phyloP scores from a whole-genome alignment of 1,140 invertebrate species.

The Caenorhabditis latens region DNA sequence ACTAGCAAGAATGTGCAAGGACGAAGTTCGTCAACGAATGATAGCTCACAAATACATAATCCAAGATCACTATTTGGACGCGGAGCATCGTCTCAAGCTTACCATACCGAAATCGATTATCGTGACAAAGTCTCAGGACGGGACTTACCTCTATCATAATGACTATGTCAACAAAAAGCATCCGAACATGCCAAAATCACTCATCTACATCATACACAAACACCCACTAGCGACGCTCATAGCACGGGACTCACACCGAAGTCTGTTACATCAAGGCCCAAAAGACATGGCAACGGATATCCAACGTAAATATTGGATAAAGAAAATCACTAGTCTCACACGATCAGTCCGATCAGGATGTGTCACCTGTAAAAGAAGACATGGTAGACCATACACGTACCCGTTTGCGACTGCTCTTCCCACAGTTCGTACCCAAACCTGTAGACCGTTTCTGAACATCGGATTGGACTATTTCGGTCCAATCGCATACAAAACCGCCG shows the following conservation, averaged over 20 bases:
- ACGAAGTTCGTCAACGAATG: neutral
- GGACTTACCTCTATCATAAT: neutral
- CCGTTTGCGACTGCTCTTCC: slow-evolving; percentile 17
- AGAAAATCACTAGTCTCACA: too few species aligned
- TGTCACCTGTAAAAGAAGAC: neutral
- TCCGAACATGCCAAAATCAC: neutral
- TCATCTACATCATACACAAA: neutral
- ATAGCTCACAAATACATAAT: neutral
- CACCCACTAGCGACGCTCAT: neutral
- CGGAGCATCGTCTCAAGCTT: too few species aligned
- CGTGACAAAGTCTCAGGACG: neutral
- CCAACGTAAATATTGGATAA: neutral
- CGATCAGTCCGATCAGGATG: neutral
- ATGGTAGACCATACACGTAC: slow-evolving; percentile 8
- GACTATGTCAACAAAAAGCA: slow-evolving; percentile 1
- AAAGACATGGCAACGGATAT: neutral
- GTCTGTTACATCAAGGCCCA: neutral
- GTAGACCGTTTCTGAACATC: slow-evolving; percentile 28
- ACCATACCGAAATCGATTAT: too few species aligned
- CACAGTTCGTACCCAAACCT: neutral
- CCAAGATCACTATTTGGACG: neutral
- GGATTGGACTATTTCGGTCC: slow-evolving; percentile 59
- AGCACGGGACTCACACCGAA: neutral
- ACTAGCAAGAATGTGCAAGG: neutral
- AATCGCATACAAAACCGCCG: neutral